Percentiles rank a stretch among this genome's conserved stretches.
phyloP scores from a whole-genome alignment of 2,113 vertebrate genomes.

The Caranx melampygus region DNA sequence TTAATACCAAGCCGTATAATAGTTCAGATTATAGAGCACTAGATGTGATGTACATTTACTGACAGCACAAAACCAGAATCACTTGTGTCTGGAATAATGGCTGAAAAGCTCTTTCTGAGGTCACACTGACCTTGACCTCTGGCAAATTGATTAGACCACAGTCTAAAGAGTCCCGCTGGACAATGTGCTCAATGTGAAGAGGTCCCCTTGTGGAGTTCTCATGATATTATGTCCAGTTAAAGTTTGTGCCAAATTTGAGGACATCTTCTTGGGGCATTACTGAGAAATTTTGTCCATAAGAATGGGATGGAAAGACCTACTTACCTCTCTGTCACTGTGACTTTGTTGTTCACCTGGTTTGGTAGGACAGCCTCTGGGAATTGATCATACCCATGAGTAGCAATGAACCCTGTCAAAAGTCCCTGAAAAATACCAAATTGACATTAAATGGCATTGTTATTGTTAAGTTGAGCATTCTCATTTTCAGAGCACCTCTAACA shows the following conservation, averaged over 20 bases:
- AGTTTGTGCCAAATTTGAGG: too few relatives aligned
- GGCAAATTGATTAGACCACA: too few relatives aligned
- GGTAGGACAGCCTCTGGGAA: conserved; percentile 57
- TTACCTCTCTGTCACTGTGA: conserved; percentile 62
- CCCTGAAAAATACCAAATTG: conserved; percentile 23
- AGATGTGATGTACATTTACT: neutral
- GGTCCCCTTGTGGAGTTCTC: too few relatives aligned
- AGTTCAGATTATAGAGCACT: neutral
- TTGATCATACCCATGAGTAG: conserved; percentile 45
- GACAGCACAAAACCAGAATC: too few relatives aligned
- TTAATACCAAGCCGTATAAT: neutral
- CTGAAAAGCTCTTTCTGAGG: too few relatives aligned
- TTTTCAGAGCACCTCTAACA: neutral
- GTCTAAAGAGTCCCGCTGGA: too few relatives aligned
- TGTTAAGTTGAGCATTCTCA: neutral
- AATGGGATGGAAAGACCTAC: neutral
- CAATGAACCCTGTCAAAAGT: conserved; percentile 14
- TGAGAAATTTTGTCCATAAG: too few relatives aligned
- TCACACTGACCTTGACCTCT: too few relatives aligned
- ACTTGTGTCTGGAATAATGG: too few relatives aligned
- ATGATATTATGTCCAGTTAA: too few relatives aligned
- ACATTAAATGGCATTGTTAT: neutral
- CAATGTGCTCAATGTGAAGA: too few relatives aligned
- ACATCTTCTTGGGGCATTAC: too few relatives aligned
- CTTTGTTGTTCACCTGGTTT: conserved; percentile 50